Evolutionary conservation across 2,113 vertebrate species (phyloP).

Genomic region (Nannobrachium achirus): DNA sequence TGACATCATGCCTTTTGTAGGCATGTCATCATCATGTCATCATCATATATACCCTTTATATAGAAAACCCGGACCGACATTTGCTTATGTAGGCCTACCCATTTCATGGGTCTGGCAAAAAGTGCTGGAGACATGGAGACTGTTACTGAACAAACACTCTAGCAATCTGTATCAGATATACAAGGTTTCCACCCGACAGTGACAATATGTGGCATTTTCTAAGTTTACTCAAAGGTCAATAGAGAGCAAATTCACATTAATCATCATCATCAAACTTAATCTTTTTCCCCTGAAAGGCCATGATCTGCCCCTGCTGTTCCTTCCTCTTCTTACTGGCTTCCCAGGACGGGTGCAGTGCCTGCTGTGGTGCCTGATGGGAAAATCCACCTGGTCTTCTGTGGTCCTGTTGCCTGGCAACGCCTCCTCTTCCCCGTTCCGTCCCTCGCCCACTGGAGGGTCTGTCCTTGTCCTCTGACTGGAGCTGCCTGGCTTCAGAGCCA

Average conservation of each 20-base stretch:
- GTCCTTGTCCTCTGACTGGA: neutral
- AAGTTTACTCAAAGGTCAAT: neutral
- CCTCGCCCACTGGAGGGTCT: slow-evolving; percentile 18
- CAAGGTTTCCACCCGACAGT: no score
- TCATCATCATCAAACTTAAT: slow-evolving; percentile 90
- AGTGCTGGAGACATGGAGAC: no score
- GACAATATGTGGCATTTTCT: neutral
- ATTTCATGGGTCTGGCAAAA: no score
- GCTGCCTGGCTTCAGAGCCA: neutral
- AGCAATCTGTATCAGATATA: no score
- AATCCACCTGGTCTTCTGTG: slow-evolving; percentile 28
- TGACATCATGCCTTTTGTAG: no score
- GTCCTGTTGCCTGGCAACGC: slow-evolving; percentile 10
- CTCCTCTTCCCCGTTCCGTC: slow-evolving; percentile 36
- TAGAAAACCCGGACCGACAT: no score
- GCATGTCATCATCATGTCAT: no score
- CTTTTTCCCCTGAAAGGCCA: slow-evolving; percentile 94
- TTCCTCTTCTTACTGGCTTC: slow-evolving; percentile 93
- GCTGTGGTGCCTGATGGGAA: slow-evolving; percentile 63
- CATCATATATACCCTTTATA: no score
- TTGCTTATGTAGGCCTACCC: no score
- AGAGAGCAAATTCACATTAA: slow-evolving; percentile 33
- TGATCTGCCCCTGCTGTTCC: slow-evolving; percentile 88
- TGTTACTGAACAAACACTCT: no score
- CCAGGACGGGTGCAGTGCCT: slow-evolving; percentile 95